Conservation (phyloP, 1,140 invertebrate species). For the Oreohelix idahoensis region DNA sequence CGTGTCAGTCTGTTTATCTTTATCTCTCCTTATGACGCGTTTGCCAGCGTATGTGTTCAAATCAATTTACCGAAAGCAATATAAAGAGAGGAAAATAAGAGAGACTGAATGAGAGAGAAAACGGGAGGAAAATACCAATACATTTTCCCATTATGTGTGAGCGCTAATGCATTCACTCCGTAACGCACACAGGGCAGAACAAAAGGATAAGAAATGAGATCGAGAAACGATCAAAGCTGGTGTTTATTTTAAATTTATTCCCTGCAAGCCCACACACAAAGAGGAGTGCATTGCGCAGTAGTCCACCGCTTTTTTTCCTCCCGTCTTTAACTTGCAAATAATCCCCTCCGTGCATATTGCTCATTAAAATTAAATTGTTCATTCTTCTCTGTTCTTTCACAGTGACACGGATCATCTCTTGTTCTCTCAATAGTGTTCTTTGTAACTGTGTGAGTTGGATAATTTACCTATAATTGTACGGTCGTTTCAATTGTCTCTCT, state of each 20-base stretch:
- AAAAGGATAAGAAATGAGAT: slow-evolving; percentile 15
- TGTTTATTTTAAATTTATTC: slow-evolving; percentile 16
- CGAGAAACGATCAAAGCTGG: slow-evolving; percentile 4
- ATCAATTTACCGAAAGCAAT: too few relatives aligned
- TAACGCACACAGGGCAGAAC: background rate
- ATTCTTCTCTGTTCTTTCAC: background rate
- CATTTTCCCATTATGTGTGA: background rate
- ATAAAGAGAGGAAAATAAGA: background rate
- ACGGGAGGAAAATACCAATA: background rate
- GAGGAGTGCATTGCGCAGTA: background rate
- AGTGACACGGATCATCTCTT: background rate
- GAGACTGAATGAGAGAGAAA: background rate
- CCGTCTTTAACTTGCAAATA: background rate
- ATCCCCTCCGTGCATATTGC: background rate
- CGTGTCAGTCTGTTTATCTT: too few relatives aligned
- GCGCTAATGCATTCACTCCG: slow-evolving; percentile 4
- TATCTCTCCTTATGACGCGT: too few relatives aligned
- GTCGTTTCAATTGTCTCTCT: too few relatives aligned
- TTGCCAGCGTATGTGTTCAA: too few relatives aligned
- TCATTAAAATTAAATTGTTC: background rate
- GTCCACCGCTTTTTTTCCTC: background rate
- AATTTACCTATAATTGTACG: too few relatives aligned
- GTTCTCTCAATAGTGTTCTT: too few relatives aligned
- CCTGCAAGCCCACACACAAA: slow-evolving; percentile 9
- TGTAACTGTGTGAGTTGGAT: too few relatives aligned